A percentile compares a stretch with the other conserved stretches of the same genome.
phyloP scores from a whole-genome alignment of 1,140 invertebrate genomes.

The Nylanderia fulva region DNA sequence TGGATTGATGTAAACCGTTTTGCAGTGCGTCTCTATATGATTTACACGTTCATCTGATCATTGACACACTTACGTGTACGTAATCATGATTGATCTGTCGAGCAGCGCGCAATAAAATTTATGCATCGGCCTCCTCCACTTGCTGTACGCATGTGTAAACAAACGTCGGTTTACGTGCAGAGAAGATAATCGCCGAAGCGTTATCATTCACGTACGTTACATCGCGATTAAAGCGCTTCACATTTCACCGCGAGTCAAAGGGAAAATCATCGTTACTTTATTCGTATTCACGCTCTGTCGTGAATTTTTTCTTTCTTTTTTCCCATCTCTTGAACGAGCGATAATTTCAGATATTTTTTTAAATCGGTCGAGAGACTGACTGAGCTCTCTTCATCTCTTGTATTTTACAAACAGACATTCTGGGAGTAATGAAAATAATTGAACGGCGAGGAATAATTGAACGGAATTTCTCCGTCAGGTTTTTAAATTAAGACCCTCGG shows the following conservation, averaged over 20 bases:
- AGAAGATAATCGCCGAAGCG: background rate
- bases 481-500: background rate
- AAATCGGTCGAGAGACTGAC: background rate
- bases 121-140: constrained; percentile 34
- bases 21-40: constrained; percentile 1
- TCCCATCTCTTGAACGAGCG: background rate
- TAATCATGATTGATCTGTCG: constrained; percentile 50
- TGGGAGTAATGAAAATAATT: constrained; percentile 12
- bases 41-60: constrained; percentile 35
- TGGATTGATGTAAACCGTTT: constrained; percentile 42
- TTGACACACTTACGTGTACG: constrained; percentile 38
- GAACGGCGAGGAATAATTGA: background rate
- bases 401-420: background rate
- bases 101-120: constrained; percentile 30
- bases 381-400: background rate
- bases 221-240: background rate
- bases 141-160: constrained; percentile 9
- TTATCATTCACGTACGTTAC: background rate
- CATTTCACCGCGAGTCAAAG: background rate
- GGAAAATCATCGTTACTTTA: background rate
- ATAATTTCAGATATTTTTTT: background rate
- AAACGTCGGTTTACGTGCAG: background rate
- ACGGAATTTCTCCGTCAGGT: background rate
- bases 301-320: background rate
- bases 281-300: background rate